Evolutionary conservation across 2,797 vertebrate species (phyloP).

Genomic region (Arnoldichthys spilopterus): DNA sequence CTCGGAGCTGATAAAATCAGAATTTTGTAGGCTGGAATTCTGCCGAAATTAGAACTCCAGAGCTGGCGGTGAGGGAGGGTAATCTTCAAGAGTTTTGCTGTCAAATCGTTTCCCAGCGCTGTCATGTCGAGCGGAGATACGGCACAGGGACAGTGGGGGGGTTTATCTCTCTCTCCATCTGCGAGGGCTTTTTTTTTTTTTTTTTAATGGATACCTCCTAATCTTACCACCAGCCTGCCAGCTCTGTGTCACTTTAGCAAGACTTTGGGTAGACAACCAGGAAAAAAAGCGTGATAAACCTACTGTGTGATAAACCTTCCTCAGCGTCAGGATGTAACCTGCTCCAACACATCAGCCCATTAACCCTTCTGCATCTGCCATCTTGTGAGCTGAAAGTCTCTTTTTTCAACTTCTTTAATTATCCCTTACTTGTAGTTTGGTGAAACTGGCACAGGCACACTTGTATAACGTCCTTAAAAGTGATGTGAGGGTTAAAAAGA

Average conservation of each 20-base stretch:
- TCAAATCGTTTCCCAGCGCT: constrained; percentile 65
- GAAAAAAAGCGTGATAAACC: constrained; percentile 11
- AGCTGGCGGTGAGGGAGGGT: constrained; percentile 68
- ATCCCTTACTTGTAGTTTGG: neutral
- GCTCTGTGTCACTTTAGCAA: constrained; percentile 63
- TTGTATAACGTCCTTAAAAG: neutral
- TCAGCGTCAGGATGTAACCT: constrained; percentile 24
- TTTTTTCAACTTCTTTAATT: neutral
- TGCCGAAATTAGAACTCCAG: constrained; percentile 72
- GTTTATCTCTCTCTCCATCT: constrained; percentile 70
- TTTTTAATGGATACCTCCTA: constrained; percentile 70
- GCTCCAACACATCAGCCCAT: constrained; percentile 20
- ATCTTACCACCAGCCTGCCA: constrained; percentile 62
- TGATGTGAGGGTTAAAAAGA: too few species aligned
- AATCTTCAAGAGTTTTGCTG: constrained; percentile 76
- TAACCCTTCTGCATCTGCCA: neutral
- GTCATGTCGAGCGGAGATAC: constrained; percentile 67
- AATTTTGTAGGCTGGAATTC: constrained; percentile 71
- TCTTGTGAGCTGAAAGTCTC: neutral
- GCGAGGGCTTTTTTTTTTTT: constrained; percentile 54
- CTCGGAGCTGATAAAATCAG: constrained; percentile 75
- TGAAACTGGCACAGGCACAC: neutral
- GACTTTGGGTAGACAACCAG: constrained; percentile 54
- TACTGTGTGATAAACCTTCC: constrained; percentile 45
- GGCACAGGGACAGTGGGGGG: constrained; percentile 63